Base-by-base conservation (phyloP, 2,888 invertebrate genomes). In the Xylophagus ater region DNA sequence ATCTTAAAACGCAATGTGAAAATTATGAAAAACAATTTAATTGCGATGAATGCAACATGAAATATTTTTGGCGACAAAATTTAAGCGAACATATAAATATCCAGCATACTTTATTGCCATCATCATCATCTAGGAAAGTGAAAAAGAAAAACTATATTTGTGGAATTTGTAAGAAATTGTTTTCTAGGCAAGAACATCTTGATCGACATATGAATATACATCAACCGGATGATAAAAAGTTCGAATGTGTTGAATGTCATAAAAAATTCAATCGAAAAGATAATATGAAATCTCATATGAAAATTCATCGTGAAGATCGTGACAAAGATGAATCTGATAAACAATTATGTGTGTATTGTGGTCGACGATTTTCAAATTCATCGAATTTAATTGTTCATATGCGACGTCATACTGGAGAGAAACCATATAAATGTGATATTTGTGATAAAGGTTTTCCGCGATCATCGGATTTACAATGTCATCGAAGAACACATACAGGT, bases 331-430 rank as follows among this genome's bases (percentile, higher is more conserved):
- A 60, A 41, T 45, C 50, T 12, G 61, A 66, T 4, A 72, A 69
- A 30, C 71, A 70, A 36, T 56, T 75, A 4, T 76, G 75, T 42
- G 64, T 73, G 4, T 74, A 74, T 51, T 75, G 75, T 49, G 75
- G 75, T 1, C 65, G 72, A 10, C 70, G 71, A 6, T 74, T 74
- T 47, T 70, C 73, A 18, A 74, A 73, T 44, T 74, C 74, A 0
- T 74, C 74, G 0, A 75, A 75, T 51, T 59, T 74, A 9, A 73
- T 74, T 13, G 73, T 78, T 3, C 78, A 79, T 49, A 76, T 78
- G 72, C 68, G 78, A 1, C 66, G 76, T 0, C 78, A 79, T 47
- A 78, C 77, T 0, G 78, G 78, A 6, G 74, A 75, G 49, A 75
- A 74, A 47, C 75, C 75, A 0, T 75, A 74, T 47, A 73, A 74